Evolutionary conservation across 2,113 vertebrate species (phyloP).

Genomic region (Sitta europaea): DNA sequence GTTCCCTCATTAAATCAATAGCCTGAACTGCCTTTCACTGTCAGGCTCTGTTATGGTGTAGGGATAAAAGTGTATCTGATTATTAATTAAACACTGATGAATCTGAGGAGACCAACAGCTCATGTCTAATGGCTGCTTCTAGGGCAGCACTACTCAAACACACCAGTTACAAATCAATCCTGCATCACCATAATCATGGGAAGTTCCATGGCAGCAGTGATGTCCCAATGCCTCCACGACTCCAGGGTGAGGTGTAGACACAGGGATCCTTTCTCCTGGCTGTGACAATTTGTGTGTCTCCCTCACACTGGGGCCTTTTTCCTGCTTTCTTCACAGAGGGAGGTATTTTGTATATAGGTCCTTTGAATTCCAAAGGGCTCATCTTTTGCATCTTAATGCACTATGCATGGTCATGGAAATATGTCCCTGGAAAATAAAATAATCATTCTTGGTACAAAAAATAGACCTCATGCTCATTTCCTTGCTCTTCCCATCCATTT

Average conservation of each 20-base stretch:
- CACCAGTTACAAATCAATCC: neutral
- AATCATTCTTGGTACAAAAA: neutral
- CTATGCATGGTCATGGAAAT: neutral
- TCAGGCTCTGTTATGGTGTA: neutral
- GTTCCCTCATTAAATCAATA: neutral
- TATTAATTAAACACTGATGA: slow-evolving; percentile 30
- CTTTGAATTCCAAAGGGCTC: neutral
- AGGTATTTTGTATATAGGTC: neutral
- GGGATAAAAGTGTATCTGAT: neutral
- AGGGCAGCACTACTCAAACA: neutral
- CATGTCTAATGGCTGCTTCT: neutral
- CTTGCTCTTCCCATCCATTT: neutral
- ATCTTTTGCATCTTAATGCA: neutral
- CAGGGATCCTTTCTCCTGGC: neutral
- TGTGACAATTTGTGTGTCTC: too few relatives aligned
- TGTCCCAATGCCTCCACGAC: fast-evolving
- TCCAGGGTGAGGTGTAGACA: neutral
- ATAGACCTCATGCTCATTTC: neutral
- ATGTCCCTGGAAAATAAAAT: neutral
- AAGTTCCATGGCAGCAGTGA: fast-evolving
- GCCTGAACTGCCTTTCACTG: neutral
- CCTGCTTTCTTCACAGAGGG: neutral
- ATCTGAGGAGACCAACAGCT: neutral
- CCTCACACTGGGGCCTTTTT: fast-evolving
- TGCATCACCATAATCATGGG: fast-evolving